Evolutionary conservation across 2,888 invertebrate species (phyloP).

Genomic region (Stegophylla sp.): DNA sequence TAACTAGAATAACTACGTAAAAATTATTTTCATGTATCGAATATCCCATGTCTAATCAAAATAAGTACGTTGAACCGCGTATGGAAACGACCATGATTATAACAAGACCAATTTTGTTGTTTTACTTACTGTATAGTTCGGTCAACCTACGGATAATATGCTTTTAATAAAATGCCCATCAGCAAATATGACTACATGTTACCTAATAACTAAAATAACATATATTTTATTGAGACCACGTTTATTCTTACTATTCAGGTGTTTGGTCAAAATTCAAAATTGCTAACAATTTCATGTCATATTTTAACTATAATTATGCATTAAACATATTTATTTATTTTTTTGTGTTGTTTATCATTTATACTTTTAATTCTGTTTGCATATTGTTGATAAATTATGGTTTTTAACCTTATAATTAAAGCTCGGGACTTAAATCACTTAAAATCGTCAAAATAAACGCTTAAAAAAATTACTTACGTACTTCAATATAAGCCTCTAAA

Average conservation of each 20-base stretch:
- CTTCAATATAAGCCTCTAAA: too few relatives aligned
- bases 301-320: too few relatives aligned
- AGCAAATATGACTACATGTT: neutral
- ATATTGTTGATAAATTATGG: too few relatives aligned
- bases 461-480: too few relatives aligned
- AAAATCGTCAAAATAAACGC: too few relatives aligned
- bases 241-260: neutral
- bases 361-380: too few relatives aligned
- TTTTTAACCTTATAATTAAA: too few relatives aligned
- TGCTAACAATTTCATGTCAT: too few relatives aligned
- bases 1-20: neutral
- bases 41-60: constrained; percentile 11
- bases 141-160: neutral
- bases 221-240: neutral
- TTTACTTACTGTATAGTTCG: constrained; percentile 7
- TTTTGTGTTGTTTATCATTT: too few relatives aligned
- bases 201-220: neutral
- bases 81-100: constrained; percentile 6
- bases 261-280: neutral
- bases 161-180: neutral
- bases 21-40: constrained; percentile 1
- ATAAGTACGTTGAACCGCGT: constrained; percentile 42
- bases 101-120: constrained; percentile 37
- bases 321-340: too few relatives aligned
- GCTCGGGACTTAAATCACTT: too few relatives aligned